Evolutionary conservation across 2,113 vertebrate genomes (phyloP), one percentile per base, ranked within the genome.

Genomic region (Corvus moneduloides): DNA sequence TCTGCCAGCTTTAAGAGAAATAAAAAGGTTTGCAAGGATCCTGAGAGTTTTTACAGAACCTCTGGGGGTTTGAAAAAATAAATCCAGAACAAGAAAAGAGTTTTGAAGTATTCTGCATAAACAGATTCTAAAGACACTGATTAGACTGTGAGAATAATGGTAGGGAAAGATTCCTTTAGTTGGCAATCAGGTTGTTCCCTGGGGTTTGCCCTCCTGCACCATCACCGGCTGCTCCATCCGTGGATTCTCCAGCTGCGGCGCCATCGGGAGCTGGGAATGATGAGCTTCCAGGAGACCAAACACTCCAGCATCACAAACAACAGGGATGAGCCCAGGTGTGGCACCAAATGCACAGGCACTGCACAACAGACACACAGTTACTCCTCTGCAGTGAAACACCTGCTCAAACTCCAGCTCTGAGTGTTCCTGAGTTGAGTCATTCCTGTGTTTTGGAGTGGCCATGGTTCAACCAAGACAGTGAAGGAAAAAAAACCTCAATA

Each of bases 1-100:
- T 95, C 96, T 95, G 95, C 96, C 94, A 97, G 85, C 76, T 92
- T 84, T 75, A 81, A 95, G 89, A 93, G 96, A 97, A 96, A 97
- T 92, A 91, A 93, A 93, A 84, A 90, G 94, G 93, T 94, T 97
- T 95, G 96, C 95, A 90, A 90, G 87, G 93, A 96, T 86, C 94
- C 85, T 68, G 91, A 92, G 89, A 94, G 91, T 78, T 96, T 95
- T 96, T 84, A 90, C 75, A 96, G 94, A 97, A 92, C 75, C 97
- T 90, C 94, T 44, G 59, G 96, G 96, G 97, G 66, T 89, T 84
- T 83, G 83, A 85, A 94, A 93, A 96, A 93, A 88, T 71, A 89
- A 92, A 94, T 76, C 51, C 75, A 48, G 96, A 96, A 89, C 46
- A 87, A 80, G 72, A 84, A 84, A n/a, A 78, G 88, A 81, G 91